These are phyloP conservation scores for Sebastes steindachneri DNA, from an alignment of 2,797 vertebrate species.

Conservation along the genomic window DNA sequence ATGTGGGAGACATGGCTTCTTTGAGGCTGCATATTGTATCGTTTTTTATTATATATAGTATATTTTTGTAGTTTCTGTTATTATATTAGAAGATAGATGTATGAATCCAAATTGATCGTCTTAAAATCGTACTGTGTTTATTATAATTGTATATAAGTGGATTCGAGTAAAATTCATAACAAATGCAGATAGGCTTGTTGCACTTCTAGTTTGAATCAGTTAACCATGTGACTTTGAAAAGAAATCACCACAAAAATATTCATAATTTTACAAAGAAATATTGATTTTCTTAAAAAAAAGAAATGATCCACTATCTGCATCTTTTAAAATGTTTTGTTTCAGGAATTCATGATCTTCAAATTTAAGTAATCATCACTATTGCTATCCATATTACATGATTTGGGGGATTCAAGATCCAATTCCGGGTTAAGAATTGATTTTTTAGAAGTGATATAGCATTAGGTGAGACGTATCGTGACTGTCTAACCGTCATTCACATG, in stretches of 20 bases:
- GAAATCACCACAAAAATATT: background rate
- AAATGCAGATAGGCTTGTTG: background rate
- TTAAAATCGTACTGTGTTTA: background rate
- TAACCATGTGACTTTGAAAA: background rate
- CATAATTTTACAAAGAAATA: too few relatives aligned
- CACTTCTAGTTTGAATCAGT: background rate
- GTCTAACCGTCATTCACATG: too few relatives aligned
- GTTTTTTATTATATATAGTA: background rate
- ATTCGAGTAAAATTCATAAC: background rate
- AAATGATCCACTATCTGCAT: background rate
- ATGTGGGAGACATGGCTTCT: constrained; percentile 8
- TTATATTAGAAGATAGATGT: background rate
- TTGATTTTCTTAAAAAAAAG: background rate
- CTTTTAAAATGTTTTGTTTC: background rate
- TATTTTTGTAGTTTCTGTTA: background rate
- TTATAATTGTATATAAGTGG: background rate
- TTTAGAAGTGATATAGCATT: background rate
- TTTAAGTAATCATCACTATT: background rate
- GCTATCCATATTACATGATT: background rate
- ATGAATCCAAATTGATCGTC: background rate
- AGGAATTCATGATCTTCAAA: background rate
- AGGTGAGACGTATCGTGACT: background rate
- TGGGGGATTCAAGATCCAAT: background rate
- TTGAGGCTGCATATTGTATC: background rate
- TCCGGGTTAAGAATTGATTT: background rate